Percentiles rank a stretch among this genome's conserved stretches.
Conservation (phyloP, 1,140 invertebrate genomes). For the Aplysia californica region DNA sequence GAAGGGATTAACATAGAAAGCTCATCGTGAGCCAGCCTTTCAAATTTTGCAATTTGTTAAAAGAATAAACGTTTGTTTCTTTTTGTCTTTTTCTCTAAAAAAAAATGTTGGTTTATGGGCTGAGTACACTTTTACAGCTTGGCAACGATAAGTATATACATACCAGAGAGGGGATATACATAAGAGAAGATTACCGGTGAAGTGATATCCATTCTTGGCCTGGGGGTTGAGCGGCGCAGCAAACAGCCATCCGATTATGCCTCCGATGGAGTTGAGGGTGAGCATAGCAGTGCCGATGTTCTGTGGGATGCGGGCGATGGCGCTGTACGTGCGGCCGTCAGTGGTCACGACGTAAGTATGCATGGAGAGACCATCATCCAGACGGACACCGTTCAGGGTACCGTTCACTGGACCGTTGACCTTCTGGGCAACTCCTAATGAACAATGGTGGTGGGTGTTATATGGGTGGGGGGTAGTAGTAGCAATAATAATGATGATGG, state of each 20-base stretch:
- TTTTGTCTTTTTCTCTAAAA: no score
- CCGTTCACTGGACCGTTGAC: slow-evolving; percentile 88
- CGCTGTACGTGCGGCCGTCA: slow-evolving; percentile 91
- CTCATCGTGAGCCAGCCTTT: no score
- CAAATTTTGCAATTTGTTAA: no score
- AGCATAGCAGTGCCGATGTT: slow-evolving; percentile 83
- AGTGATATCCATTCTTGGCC: slow-evolving; percentile 88
- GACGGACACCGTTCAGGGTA: slow-evolving; percentile 78
- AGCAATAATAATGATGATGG: no score
- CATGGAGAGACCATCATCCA: slow-evolving; percentile 82
- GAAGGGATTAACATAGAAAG: no score
- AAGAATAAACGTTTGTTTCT: no score
- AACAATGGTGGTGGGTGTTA: neutral
- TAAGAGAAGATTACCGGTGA: slow-evolving; percentile 73
- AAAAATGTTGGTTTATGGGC: no score
- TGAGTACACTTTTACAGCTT: no score
- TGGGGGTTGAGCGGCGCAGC: no score
- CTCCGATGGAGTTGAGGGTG: slow-evolving; percentile 81
- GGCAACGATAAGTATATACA: no score
- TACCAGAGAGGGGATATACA: no score
- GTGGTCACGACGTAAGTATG: slow-evolving; percentile 92
- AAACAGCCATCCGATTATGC: slow-evolving; percentile 91
- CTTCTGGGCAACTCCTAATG: slow-evolving; percentile 80
- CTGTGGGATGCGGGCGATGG: slow-evolving; percentile 82
- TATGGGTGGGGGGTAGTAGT: no score